Evolutionary conservation across 2,888 invertebrate species (phyloP).

Genomic region (Pandemis cinnamomeana): DNA sequence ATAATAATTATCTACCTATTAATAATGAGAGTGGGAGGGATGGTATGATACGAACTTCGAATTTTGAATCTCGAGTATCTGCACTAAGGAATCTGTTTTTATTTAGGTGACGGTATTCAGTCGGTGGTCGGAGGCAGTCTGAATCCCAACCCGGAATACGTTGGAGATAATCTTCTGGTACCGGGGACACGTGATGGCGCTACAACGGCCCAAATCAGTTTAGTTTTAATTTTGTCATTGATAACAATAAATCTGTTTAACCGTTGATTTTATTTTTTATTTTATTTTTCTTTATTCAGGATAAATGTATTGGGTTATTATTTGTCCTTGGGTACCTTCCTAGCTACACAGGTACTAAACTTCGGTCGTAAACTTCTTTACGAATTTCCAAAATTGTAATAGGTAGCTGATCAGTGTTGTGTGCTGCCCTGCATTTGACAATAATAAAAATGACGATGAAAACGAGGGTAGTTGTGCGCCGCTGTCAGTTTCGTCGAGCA

Average conservation of each 20-base stretch:
- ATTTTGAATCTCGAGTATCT: background rate
- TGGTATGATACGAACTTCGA: no score
- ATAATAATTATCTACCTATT: no score
- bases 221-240: constrained; percentile 13
- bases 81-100: constrained; percentile 20
- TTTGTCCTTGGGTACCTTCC: no score
- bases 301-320: background rate
- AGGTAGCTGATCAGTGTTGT: no score
- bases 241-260: background rate
- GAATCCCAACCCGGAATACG: constrained; percentile 62
- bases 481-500: no score
- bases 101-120: constrained; percentile 72
- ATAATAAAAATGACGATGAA: no score
- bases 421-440: no score
- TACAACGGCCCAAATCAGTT: constrained; percentile 18
- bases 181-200: constrained; percentile 68
- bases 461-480: no score
- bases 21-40: no score
- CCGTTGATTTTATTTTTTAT: no score
- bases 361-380: background rate
- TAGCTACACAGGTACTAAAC: no score
- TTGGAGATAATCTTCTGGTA: constrained; percentile 76
- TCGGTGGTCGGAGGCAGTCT: constrained; percentile 69
- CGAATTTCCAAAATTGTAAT: background rate
- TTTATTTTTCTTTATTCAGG: no score